Conservation (phyloP, 2,113 vertebrate genomes). For the Tragelaphus scriptus region DNA sequence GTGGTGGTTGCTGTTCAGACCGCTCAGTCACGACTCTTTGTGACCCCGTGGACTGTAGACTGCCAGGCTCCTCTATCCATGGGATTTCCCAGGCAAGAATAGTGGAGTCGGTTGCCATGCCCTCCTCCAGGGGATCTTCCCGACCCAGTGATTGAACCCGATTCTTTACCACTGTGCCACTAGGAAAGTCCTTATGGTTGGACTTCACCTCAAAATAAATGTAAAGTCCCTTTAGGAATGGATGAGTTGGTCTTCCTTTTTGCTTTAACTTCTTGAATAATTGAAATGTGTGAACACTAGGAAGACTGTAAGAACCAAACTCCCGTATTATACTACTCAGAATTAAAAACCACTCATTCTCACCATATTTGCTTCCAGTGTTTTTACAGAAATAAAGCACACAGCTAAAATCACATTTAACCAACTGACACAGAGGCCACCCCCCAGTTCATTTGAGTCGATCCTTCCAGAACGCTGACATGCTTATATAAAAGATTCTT, state of each 20-base stretch:
- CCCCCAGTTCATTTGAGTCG: background rate
- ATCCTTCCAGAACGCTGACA: background rate
- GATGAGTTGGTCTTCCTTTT: background rate
- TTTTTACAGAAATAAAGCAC: constrained; percentile 18
- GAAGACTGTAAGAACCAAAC: background rate
- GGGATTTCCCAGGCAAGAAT: background rate
- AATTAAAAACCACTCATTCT: background rate
- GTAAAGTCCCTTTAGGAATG: background rate
- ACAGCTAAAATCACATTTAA: background rate
- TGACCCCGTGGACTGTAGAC: background rate
- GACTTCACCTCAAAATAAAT: background rate
- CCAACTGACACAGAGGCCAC: background rate
- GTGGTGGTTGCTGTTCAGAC: background rate
- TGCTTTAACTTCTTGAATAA: background rate
- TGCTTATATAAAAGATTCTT: background rate
- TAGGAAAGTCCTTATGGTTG: background rate
- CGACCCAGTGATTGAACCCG: background rate
- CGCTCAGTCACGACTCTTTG: accelerated
- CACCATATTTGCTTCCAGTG: background rate
- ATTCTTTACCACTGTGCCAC: background rate
- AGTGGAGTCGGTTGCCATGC: background rate
- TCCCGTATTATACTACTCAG: background rate
- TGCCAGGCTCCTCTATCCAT: background rate
- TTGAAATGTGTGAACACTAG: background rate
- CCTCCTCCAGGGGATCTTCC: background rate